Evolutionary conservation across 2,113 vertebrate species (phyloP).

Genomic region (Taurulus bubalis): DNA sequence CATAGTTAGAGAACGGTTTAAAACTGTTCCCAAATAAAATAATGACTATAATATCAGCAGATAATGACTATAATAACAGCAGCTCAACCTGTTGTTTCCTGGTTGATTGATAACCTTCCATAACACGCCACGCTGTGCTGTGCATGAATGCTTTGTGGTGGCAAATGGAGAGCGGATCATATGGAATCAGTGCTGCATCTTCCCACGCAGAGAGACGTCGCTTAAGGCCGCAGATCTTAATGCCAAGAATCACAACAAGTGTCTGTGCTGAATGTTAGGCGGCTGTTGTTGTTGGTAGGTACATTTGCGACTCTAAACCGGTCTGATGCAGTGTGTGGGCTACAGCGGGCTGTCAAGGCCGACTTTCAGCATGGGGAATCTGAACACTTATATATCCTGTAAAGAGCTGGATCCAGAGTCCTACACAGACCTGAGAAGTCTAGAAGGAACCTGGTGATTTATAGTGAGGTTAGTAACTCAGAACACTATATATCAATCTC

Average conservation of each 20-base stretch:
- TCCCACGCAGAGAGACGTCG: constrained; percentile 8
- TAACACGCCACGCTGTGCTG: not conserved
- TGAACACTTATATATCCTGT: not conserved
- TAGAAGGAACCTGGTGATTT: no score
- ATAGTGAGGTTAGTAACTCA: not conserved
- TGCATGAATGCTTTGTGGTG: no score
- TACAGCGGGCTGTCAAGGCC: constrained; percentile 14
- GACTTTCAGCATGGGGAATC: not conserved
- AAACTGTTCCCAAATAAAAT: not conserved
- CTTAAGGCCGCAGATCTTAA: constrained; percentile 2
- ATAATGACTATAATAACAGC: no score
- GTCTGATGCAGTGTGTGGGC: constrained; percentile 32
- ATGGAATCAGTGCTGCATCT: not conserved
- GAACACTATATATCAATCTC: not conserved
- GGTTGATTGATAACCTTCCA: not conserved
- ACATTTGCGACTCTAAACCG: constrained; percentile 23
- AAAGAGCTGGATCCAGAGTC: not conserved
- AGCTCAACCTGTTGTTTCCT: not conserved
- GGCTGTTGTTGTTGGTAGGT: constrained; percentile 1
- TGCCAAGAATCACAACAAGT: not conserved
- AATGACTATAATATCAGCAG: not conserved
- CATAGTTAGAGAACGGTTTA: not conserved
- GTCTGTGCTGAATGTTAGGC: not conserved
- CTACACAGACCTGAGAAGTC: not conserved
- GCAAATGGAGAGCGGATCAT: not conserved